Percentiles rank a stretch among this genome's conserved stretches.
Conservation (phyloP, 2,113 vertebrate species). For the Laticauda laticaudata region DNA sequence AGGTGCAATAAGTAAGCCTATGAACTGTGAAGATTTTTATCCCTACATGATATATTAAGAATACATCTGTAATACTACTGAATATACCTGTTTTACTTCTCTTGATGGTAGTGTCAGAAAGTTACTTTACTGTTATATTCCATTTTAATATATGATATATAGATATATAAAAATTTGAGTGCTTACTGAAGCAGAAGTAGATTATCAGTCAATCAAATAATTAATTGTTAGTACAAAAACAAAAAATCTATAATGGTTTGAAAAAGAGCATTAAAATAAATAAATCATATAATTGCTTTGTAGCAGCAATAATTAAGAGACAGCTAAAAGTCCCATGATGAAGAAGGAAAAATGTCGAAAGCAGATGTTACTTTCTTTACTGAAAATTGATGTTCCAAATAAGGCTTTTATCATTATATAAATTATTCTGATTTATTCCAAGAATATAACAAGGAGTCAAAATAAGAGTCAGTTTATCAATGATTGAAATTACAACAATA, state of each 20-base stretch:
- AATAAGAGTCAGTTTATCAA: not conserved
- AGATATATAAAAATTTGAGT: not conserved
- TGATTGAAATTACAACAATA: not conserved
- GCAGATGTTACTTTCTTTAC: not conserved
- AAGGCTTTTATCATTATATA: not conserved
- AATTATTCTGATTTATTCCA: not conserved
- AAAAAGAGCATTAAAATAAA: not conserved
- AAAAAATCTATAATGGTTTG: not conserved
- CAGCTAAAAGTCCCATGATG: not conserved
- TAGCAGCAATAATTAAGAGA: not conserved
- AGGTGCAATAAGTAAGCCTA: not conserved
- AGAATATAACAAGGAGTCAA: not conserved
- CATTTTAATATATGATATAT: not conserved
- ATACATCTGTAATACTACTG: not conserved
- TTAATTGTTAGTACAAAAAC: not conserved
- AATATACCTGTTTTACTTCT: not conserved
- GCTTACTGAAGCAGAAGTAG: not conserved
- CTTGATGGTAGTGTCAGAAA: not conserved
- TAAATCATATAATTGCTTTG: not conserved
- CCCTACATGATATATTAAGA: not conserved
- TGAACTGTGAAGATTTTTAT: not conserved
- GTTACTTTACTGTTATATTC: not conserved
- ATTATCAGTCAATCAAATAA: not conserved
- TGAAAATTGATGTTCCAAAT: not conserved
- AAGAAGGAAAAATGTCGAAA: not conserved